Percentiles rank a stretch among this genome's conserved stretches.
Conservation (phyloP, 92 coral and sea anemone genomes). For the Zoanthus solanderi region DNA sequence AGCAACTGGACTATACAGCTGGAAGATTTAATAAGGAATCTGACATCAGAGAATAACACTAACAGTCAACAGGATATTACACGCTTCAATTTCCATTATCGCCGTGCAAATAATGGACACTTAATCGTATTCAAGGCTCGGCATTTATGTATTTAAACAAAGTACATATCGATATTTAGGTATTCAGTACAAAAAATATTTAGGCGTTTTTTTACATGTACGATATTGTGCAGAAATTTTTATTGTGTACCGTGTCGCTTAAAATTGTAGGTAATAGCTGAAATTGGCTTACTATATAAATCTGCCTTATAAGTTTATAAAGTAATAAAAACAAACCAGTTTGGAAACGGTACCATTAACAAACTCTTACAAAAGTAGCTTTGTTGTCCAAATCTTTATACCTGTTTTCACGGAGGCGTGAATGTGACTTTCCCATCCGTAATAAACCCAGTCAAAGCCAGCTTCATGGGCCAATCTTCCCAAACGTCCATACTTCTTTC, state of each 20-base stretch:
- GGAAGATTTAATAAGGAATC: neutral
- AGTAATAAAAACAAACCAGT: neutral
- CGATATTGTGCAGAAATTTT: too few relatives aligned
- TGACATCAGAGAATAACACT: neutral
- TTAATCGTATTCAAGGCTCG: too few relatives aligned
- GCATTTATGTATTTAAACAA: too few relatives aligned
- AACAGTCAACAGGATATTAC: neutral
- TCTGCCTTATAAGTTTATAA: too few relatives aligned
- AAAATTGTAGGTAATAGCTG: too few relatives aligned
- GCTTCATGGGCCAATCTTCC: slow-evolving; percentile 81
- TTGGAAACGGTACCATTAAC: neutral
- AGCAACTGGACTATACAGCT: neutral
- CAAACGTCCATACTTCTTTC: slow-evolving; percentile 61
- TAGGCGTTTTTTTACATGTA: too few relatives aligned
- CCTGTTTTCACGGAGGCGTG: slow-evolving; percentile 91
- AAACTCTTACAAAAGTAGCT: neutral
- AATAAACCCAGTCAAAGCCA: slow-evolving; percentile 86
- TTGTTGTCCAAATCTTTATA: slow-evolving; percentile 1
- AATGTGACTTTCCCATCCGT: slow-evolving; percentile 68
- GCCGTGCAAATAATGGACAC: neutral
- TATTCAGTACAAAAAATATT: too few relatives aligned
- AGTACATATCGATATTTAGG: too few relatives aligned
- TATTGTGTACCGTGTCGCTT: too few relatives aligned
- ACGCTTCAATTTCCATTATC: neutral
- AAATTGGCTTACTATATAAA: too few relatives aligned